These are phyloP conservation scores for Clarias magur DNA, from an alignment of 2,113 vertebrate genomes.

Conservation along the genomic window DNA sequence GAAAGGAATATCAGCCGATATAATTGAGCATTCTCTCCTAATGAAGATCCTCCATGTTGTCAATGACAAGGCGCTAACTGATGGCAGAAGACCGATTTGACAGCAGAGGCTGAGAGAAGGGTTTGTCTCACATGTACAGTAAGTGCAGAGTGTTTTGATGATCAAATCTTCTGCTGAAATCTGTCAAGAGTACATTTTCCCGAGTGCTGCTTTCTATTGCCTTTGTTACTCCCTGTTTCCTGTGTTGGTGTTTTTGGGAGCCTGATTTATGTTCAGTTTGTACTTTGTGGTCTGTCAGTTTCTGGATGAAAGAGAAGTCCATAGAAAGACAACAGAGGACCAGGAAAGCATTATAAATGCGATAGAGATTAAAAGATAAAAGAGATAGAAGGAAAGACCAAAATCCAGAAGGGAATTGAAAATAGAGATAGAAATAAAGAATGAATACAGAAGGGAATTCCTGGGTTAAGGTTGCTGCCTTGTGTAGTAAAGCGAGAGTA, in stretches of 20 bases:
- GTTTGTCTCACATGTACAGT: constrained; percentile 31
- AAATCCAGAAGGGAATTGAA: constrained; percentile 9
- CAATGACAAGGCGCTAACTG: constrained; percentile 76
- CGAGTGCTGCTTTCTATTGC: constrained; percentile 58
- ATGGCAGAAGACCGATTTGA: constrained; percentile 55
- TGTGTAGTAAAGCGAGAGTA: constrained; percentile 60
- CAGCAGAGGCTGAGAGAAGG: constrained; percentile 20
- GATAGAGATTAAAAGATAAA: too few relatives aligned
- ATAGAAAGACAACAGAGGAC: constrained; percentile 6
- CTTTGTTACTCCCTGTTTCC: constrained; percentile 48
- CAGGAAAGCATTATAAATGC: neutral
- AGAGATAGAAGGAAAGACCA: constrained; percentile 13
- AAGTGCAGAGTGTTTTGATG: constrained; percentile 59
- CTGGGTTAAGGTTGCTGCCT: constrained; percentile 1
- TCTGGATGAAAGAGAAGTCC: constrained; percentile 42
- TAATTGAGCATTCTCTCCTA: constrained; percentile 80
- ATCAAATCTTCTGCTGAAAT: constrained; percentile 29
- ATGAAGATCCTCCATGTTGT: constrained; percentile 80
- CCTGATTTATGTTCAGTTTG: constrained; percentile 42
- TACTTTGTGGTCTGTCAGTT: constrained; percentile 38
- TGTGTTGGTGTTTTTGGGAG: constrained; percentile 1
- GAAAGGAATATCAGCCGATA: constrained; percentile 79
- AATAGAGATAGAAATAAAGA: neutral
- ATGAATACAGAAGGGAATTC: constrained; percentile 29
- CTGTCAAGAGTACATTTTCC: constrained; percentile 36